Evolutionary conservation across 2,113 vertebrate species (phyloP).

Genomic region (Oncorhynchus tshawytscha): DNA sequence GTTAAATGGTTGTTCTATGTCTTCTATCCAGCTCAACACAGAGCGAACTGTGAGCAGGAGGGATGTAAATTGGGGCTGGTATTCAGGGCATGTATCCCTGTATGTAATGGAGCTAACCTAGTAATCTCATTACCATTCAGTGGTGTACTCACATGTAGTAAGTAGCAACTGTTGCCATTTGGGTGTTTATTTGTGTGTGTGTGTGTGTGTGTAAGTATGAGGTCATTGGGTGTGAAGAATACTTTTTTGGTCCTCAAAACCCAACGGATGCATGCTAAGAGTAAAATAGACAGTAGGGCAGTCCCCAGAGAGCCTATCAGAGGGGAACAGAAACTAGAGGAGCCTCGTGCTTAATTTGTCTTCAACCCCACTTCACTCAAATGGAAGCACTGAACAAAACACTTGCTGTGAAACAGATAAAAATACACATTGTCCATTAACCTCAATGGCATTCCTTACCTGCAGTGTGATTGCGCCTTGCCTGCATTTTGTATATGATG

Average conservation of each 20-base stretch:
- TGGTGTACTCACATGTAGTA: too few relatives aligned
- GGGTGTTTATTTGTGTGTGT: background rate
- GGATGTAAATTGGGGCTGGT: background rate
- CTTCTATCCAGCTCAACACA: constrained; percentile 18
- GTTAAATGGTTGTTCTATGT: background rate
- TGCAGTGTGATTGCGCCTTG: constrained; percentile 8
- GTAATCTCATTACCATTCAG: too few relatives aligned
- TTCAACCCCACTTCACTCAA: background rate
- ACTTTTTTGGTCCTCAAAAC: constrained; percentile 11
- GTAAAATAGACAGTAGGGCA: constrained; percentile 40
- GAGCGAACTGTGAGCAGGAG: background rate
- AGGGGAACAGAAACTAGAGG: constrained; percentile 63
- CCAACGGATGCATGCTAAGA: constrained; percentile 52
- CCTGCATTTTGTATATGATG: constrained; percentile 57
- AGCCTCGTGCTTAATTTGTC: constrained; percentile 55
- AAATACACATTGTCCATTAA: background rate
- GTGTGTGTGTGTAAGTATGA: constrained; percentile 2
- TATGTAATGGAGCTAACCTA: background rate
- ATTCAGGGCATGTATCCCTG: background rate
- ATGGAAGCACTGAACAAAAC: background rate
- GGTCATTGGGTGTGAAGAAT: background rate
- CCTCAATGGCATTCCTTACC: constrained; percentile 39
- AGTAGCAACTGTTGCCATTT: background rate
- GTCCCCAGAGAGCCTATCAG: constrained; percentile 49
- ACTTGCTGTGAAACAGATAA: background rate